Evolutionary conservation across 1,140 invertebrate species (phyloP).

Genomic region (Papilio helenus): DNA sequence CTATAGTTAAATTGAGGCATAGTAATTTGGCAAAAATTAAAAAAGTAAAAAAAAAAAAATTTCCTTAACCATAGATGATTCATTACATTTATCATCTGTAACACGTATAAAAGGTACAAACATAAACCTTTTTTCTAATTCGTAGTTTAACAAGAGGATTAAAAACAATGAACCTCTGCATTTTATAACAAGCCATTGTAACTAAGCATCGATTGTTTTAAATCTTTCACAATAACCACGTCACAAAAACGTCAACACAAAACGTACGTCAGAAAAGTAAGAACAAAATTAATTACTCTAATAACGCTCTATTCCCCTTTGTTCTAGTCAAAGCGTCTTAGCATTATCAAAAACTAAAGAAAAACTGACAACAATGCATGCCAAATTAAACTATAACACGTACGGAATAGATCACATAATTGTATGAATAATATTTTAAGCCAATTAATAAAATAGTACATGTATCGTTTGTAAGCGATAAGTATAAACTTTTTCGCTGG

Average conservation of each 20-base stretch:
- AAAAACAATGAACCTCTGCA: not conserved
- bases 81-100: no score
- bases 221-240: slow-evolving; percentile 15
- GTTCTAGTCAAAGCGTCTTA: slow-evolving; percentile 33
- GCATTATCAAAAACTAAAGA: slow-evolving; percentile 32
- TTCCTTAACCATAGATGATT: no score
- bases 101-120: no score
- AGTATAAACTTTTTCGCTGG: slow-evolving; percentile 66
- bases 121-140: not conserved
- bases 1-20: no score
- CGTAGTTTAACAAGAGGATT: not conserved
- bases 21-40: no score
- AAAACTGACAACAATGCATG: not conserved
- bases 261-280: not conserved
- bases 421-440: slow-evolving; percentile 36
- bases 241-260: slow-evolving; percentile 12
- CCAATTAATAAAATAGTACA: slow-evolving; percentile 65
- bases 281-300: slow-evolving; percentile 34
- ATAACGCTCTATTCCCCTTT: slow-evolving; percentile 27
- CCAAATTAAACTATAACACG: not conserved
- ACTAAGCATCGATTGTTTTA: not conserved
- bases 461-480: slow-evolving; percentile 62
- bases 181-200: slow-evolving; percentile 16
- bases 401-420: not conserved
- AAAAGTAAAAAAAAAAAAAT: no score